Conservation (phyloP, 2,888 invertebrate genomes). For the Pterostichus madidus region DNA sequence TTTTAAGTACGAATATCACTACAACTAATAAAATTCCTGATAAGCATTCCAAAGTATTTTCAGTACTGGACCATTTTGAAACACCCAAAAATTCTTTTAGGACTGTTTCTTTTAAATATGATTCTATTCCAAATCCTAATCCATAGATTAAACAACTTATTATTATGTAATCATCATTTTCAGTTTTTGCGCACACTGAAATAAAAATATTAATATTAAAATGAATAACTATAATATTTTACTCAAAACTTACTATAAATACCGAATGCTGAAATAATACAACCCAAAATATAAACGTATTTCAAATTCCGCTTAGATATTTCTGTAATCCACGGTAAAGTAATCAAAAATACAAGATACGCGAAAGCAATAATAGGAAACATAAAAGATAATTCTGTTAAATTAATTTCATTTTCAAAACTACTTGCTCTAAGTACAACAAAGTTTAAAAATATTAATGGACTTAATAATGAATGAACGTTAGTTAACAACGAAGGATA, state of each 20-base stretch:
- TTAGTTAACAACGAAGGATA: conserved; percentile 68
- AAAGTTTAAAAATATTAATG: conserved; percentile 66
- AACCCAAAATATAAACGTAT: conserved; percentile 68
- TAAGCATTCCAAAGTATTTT: conserved; percentile 69
- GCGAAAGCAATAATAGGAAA: conserved; percentile 68
- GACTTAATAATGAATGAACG: conserved; percentile 67
- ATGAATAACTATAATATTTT: background rate
- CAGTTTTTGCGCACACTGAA: conserved; percentile 69
- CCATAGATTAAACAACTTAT: conserved; percentile 69
- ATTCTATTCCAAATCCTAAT: conserved; percentile 70
- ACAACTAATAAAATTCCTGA: conserved; percentile 68
- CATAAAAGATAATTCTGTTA: conserved; percentile 68
- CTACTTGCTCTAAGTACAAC: conserved; percentile 53
- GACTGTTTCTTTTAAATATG: conserved; percentile 69
- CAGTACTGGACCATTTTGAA: conserved; percentile 69
- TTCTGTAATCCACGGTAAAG: conserved; percentile 68
- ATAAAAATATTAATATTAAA: conserved; percentile 59
- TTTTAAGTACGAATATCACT: conserved; percentile 43
- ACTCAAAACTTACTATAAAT: conserved; percentile 67
- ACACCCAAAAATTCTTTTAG: conserved; percentile 69
- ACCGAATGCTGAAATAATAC: conserved; percentile 67
- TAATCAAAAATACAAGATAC: conserved; percentile 68
- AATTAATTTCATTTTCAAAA: conserved; percentile 52
- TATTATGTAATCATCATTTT: conserved; percentile 68
- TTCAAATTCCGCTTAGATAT: conserved; percentile 68